Base-by-base conservation (phyloP, 2,797 vertebrate species). In the Channallabes apus region DNA sequence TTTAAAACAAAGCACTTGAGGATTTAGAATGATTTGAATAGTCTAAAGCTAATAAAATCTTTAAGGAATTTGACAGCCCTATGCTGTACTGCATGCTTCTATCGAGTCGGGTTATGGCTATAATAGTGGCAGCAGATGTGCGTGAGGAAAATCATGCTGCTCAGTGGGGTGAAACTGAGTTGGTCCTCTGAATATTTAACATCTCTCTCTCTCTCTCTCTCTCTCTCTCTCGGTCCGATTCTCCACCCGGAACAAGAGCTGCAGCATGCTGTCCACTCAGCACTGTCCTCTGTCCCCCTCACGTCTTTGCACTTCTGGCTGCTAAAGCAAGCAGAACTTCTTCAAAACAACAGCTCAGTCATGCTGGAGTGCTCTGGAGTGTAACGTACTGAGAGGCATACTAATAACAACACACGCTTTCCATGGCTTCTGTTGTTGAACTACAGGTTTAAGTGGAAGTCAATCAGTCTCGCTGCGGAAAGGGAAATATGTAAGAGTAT, bases 181-280 rank as follows among this genome's bases (percentile, higher is more conserved):
- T 88, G 88, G 86, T 87, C 86, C 84, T 88, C 83, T 94, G 89
- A 94, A 94, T 94, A 93, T 95, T 94, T 94, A 88, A 95, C 90
- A 85, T 86, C 86, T 59, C 27, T 32, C 75, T 65, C 38, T 80
- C 90, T 84, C 38, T 82, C 56, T 84, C 38, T 75, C 90, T 84
- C 38, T 82, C 56, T 84, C 38, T 69, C 56, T 85, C 83, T 41
- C n/a, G n/a, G n/a, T n/a, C n/a, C n/a, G 24, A 69, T 27, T 79
- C 84, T 79, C 65, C 61, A 46, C 27, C 61, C 62, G 24, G 15
- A 64, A 86, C 41, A 80, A 85, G 56, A 20, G 62, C 18, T 59
- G 24, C 82, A 69, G 79, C 56, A 18, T 83, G 71, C 61, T 59
- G 79, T 67, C 79, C 77, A 85, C 83, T 84, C 77, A 72, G 41